A percentile compares a stretch with the other conserved stretches of the same genome.
Conservation (phyloP, 2,888 invertebrate genomes). For the Nephrocerus scutellatus region DNA sequence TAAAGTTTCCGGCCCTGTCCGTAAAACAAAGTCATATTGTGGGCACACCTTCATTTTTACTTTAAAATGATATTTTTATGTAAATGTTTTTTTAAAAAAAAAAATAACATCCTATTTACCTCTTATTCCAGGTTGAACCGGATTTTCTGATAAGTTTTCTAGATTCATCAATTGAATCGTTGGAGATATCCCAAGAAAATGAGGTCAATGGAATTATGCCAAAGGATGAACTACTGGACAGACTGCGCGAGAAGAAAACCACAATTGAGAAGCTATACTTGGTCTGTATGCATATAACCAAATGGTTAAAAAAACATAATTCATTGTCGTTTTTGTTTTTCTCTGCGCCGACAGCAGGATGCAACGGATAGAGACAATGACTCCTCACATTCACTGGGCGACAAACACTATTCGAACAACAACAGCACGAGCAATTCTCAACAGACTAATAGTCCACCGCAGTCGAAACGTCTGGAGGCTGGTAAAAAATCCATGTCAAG, state of each 20-base stretch:
- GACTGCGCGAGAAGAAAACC: slow-evolving; percentile 58
- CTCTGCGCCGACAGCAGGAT: slow-evolving; percentile 25
- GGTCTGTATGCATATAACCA: slow-evolving; percentile 24
- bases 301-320: neutral
- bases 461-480: slow-evolving; percentile 38
- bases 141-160: slow-evolving; percentile 66
- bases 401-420: slow-evolving; percentile 26
- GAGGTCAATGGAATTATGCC: slow-evolving; percentile 48
- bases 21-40: no score
- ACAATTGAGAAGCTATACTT: slow-evolving; percentile 43
- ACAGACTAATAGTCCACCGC: slow-evolving; percentile 30
- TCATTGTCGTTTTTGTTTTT: neutral
- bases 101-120: no score
- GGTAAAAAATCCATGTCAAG: slow-evolving; percentile 47
- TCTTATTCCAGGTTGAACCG: slow-evolving; percentile 61
- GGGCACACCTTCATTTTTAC: no score
- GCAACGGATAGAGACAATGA: slow-evolving; percentile 39
- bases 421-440: slow-evolving; percentile 17
- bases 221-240: slow-evolving; percentile 55
- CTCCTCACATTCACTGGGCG: slow-evolving; percentile 40
- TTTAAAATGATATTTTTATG: no score
- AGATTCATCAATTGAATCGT: slow-evolving; percentile 59
- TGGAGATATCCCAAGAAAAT: slow-evolving; percentile 48
- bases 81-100: no score
- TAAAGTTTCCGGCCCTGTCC: no score